Percentiles rank a stretch among this genome's conserved stretches.
These are phyloP conservation scores for Apamea crenata DNA, from an alignment of 2,888 invertebrate genomes.

Conservation along the genomic window DNA sequence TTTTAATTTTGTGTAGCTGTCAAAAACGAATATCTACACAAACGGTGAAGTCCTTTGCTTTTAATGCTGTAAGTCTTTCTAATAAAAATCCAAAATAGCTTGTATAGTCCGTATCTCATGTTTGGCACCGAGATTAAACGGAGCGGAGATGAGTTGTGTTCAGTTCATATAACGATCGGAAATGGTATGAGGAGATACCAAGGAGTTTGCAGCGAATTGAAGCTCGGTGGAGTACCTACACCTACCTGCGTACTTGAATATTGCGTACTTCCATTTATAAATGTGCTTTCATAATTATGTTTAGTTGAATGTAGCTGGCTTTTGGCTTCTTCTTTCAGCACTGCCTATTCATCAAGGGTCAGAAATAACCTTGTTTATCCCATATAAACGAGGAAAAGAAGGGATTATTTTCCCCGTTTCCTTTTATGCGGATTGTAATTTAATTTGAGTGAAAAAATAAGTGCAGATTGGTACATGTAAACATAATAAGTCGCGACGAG, in stretches of 20 bases:
- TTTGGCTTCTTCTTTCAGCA: neutral
- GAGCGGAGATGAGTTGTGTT: constrained; percentile 53
- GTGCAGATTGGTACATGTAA: constrained; percentile 9
- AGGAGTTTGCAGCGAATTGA: constrained; percentile 9
- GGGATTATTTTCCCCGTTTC: constrained; percentile 2
- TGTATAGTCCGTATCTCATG: constrained; percentile 16
- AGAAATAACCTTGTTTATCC: constrained; percentile 31
- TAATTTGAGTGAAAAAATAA: constrained; percentile 41
- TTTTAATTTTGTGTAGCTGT: neutral
- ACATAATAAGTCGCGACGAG: constrained; percentile 22
- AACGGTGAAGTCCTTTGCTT: neutral
- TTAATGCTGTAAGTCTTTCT: neutral
- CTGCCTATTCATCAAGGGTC: constrained; percentile 36
- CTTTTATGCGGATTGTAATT: constrained; percentile 39
- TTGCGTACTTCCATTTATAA: too few species aligned
- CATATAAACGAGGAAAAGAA: constrained; percentile 2
- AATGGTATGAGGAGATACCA: constrained; percentile 32
- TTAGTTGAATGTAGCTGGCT: constrained; percentile 5
- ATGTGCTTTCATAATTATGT: constrained; percentile 6
- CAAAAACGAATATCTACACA: neutral
- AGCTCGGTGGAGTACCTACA: constrained; percentile 3
- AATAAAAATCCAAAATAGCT: constrained; percentile 7
- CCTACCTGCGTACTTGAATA: neutral
- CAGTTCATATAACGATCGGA: constrained; percentile 42
- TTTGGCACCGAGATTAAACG: constrained; percentile 32